Evolutionary conservation across 2,888 invertebrate genomes (phyloP), one percentile per base, ranked within the genome.

Genomic region (Lasiommata megera): DNA sequence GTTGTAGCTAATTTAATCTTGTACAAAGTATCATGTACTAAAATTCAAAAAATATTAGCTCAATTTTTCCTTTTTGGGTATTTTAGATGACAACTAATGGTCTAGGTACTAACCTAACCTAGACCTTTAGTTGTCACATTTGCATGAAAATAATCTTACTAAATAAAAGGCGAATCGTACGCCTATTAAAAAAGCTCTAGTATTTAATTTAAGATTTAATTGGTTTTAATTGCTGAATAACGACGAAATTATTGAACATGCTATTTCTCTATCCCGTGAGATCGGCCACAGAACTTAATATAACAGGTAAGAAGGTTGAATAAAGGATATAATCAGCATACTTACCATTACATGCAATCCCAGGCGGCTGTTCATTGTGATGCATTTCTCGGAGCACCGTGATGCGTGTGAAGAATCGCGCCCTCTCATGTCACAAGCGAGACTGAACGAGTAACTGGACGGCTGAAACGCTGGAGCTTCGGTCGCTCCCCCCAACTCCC

Each of bases 371-470:
- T 93, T 93, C 93, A 93, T 93, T 91, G 80, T 93, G 92, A 93
- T 93, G 92, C 93, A 93, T 93, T 93, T 92, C 93, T 93, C 92
- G 92, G 89, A 92, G 91, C 91, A 92, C 92, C 92, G 92, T 89
- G 84, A 79, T 85, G 83, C 82, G 84, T 84, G 77, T 82, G 79
- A 77, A 83, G 85, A 78, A 84, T 85, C 88, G 90, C 89, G 79
- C 88, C 91, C 91, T 91, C 84, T 91, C 91, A 91, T 91, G 91
- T 88, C 91, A 91, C 91, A 90, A 84, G 80, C 83, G 84, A 90
- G 89, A 91, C 91, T 91, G 86, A 82, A 81, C 72, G 73, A 70
- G 71, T 74, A 73, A 71, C 71, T 64, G 62, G 79, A 76, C 78
- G 79, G 80, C 88, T 86, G 86, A 87, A 87, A 82, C 78, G 74